phyloP scores from a whole-genome alignment of 2,797 vertebrate genomes.

The Sebastiscus albofasciatus region DNA sequence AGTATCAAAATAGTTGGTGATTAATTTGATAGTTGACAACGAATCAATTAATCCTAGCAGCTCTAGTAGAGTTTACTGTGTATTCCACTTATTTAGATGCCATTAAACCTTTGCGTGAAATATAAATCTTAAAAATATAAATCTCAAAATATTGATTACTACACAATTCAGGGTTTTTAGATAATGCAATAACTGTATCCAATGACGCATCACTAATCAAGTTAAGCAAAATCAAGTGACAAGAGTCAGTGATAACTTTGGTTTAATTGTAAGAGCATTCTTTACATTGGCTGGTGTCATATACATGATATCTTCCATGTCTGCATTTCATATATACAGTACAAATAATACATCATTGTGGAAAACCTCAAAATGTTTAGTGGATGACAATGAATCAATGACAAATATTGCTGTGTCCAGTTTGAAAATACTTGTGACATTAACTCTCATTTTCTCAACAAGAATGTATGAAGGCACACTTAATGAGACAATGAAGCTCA shows the following conservation, averaged over 20 bases:
- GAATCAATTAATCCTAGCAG: no score
- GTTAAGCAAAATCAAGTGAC: slow-evolving; percentile 2
- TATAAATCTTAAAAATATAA: no score
- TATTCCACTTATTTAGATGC: neutral
- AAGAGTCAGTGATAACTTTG: slow-evolving; percentile 51
- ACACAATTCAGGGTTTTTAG: no score
- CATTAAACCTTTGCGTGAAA: neutral
- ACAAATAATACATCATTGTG: slow-evolving; percentile 34
- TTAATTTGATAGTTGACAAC: no score
- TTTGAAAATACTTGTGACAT: neutral
- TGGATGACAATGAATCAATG: neutral
- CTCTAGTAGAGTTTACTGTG: neutral
- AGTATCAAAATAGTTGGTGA: no score
- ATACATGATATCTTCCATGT: slow-evolving; percentile 38
- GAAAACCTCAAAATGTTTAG: slow-evolving; percentile 4
- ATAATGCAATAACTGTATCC: neutral
- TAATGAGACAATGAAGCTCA: neutral
- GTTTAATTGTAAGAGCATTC: slow-evolving; percentile 72
- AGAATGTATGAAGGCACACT: slow-evolving; percentile 35
- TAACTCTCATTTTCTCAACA: slow-evolving; percentile 13
- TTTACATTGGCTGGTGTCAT: slow-evolving; percentile 56
- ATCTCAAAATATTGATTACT: neutral
- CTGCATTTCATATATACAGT: slow-evolving; percentile 32
- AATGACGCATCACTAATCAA: neutral
- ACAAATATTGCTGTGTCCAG: slow-evolving; percentile 1